phyloP scores from a whole-genome alignment of 2,113 vertebrate genomes.

The Oncorhynchus kisutch region DNA sequence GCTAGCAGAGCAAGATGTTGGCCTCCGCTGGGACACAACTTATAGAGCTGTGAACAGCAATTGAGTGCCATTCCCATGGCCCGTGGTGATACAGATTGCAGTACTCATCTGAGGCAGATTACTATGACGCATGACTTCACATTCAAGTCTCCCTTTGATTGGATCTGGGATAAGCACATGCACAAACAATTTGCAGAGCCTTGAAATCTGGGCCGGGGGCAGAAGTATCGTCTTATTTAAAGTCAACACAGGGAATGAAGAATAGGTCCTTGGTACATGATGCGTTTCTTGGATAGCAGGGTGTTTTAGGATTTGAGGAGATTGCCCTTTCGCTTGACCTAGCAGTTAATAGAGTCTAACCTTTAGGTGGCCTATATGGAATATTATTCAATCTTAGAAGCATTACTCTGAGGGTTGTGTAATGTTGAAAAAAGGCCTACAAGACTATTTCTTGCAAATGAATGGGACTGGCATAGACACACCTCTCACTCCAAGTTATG shows the following conservation, averaged over 20 bases:
- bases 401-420: too few relatives aligned
- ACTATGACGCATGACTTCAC: conserved; percentile 38
- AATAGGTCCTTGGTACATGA: too few relatives aligned
- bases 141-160: conserved; percentile 49
- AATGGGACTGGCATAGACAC: too few relatives aligned
- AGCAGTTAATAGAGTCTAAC: too few relatives aligned
- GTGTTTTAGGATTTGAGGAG: conserved; percentile 2
- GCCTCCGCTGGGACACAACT: not conserved
- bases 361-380: too few relatives aligned
- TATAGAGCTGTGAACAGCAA: conserved; percentile 13
- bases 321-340: not conserved
- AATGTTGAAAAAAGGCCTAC: too few relatives aligned
- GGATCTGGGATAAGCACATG: conserved; percentile 59
- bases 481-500: too few relatives aligned
- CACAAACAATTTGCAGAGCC: conserved; percentile 60
- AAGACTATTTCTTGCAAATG: too few relatives aligned
- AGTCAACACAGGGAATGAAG: conserved; percentile 18
- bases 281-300: not conserved
- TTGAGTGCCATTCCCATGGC: conserved; percentile 21
- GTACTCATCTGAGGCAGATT: conserved; percentile 50
- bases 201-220: conserved; percentile 25
- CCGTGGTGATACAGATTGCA: conserved; percentile 35
- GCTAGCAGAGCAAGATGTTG: too few relatives aligned
- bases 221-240: conserved; percentile 42
- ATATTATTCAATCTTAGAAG: too few relatives aligned